phyloP scores from a whole-genome alignment of 2,888 invertebrate species.

The Diaprepes abbreviatus region DNA sequence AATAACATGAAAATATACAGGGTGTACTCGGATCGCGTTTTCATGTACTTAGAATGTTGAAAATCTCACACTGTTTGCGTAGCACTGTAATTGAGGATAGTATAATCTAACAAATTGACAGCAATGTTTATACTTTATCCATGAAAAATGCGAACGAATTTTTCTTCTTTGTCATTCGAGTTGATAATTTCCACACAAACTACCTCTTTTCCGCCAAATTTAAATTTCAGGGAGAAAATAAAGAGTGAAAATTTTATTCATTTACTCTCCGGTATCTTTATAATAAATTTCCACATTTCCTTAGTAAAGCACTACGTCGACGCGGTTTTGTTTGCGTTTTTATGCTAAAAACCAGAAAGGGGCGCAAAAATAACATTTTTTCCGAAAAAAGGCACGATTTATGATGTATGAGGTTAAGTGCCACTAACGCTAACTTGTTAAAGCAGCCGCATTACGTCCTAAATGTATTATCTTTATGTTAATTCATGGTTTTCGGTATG shows the following conservation, averaged over 20 bases:
- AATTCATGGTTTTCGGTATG: slow-evolving; percentile 11
- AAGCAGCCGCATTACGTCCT: slow-evolving; percentile 11
- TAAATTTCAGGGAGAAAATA: slow-evolving; percentile 2
- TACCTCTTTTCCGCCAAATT: not conserved
- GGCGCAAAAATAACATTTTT: slow-evolving; percentile 23
- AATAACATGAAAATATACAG: too few species aligned
- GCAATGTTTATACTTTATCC: too few species aligned
- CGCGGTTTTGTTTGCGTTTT: slow-evolving; percentile 27
- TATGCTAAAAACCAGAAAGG: slow-evolving; percentile 26
- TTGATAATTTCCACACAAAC: not conserved
- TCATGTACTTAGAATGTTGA: too few species aligned
- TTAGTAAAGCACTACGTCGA: slow-evolving; percentile 3
- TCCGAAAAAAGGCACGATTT: slow-evolving; percentile 21
- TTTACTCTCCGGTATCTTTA: slow-evolving; percentile 28
- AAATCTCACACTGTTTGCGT: too few species aligned
- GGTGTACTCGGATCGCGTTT: too few species aligned
- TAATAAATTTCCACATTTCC: slow-evolving; percentile 30
- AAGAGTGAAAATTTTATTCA: slow-evolving; percentile 25
- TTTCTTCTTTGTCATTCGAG: too few species aligned
- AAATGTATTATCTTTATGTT: slow-evolving; percentile 14
- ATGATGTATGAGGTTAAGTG: slow-evolving; percentile 33
- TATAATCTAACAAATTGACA: too few species aligned
- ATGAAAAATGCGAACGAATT: too few species aligned
- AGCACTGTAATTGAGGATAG: too few species aligned
- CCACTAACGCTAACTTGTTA: slow-evolving; percentile 16